phyloP scores from a whole-genome alignment of 2,113 vertebrate genomes.

The Meleagris gallopavo region DNA sequence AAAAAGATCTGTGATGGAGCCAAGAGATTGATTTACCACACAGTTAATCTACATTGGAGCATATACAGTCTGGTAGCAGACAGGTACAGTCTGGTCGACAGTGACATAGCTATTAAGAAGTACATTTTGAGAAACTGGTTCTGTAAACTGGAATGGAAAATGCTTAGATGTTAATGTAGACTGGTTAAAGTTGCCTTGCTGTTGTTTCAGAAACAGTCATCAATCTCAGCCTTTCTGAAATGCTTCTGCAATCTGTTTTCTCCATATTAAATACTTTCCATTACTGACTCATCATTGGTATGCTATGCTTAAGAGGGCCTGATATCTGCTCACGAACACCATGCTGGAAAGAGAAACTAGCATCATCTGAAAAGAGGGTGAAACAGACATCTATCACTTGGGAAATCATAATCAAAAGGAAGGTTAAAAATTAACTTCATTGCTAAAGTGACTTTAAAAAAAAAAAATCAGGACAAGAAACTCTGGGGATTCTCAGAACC shows the following conservation, averaged over 20 bases:
- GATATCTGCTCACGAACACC: conserved; percentile 33
- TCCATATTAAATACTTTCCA: conserved; percentile 63
- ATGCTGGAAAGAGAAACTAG: background rate
- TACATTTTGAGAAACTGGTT: background rate
- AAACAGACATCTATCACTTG: background rate
- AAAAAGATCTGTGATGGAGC: background rate
- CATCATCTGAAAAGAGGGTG: background rate
- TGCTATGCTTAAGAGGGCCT: conserved; percentile 7
- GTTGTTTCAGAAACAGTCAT: background rate
- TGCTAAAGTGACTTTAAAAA: background rate
- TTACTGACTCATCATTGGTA: conserved; percentile 53
- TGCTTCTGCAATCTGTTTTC: conserved; percentile 43
- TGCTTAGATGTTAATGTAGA: background rate
- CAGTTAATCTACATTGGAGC: background rate
- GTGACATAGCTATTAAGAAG: background rate
- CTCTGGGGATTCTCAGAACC: background rate
- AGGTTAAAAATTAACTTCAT: background rate
- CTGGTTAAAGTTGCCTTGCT: background rate
- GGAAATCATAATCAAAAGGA: background rate
- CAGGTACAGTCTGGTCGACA: background rate
- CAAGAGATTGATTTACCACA: background rate
- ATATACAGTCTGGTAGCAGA: background rate
- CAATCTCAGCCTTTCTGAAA: conserved; percentile 38
- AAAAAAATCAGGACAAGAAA: background rate
- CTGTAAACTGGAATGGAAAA: background rate